A percentile compares a stretch with the other conserved stretches of the same genome.
These are phyloP conservation scores for Drosophila pseudoananassae DNA, from an alignment of 1,140 invertebrate species.

Conservation along the genomic window DNA sequence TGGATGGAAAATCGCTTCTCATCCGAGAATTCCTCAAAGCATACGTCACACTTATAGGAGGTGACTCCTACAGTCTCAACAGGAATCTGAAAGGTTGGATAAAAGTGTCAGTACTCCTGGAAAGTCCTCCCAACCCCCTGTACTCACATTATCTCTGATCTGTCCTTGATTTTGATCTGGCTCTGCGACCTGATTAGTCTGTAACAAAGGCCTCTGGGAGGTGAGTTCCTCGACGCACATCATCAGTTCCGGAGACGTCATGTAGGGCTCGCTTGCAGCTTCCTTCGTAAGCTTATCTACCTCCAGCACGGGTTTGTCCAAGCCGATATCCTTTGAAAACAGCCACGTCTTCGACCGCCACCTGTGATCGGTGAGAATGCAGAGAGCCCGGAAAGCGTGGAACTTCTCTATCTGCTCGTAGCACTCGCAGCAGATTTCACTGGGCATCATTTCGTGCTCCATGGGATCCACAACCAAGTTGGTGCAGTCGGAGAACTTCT, in stretches of 20 bases:
- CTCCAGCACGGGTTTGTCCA: background rate
- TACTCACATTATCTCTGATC: background rate
- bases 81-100: background rate
- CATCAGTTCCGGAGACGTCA: slow-evolving; percentile 7
- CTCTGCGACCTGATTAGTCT: background rate
- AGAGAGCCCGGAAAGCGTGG: slow-evolving; percentile 59
- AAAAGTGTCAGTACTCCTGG: background rate
- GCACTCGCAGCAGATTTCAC: slow-evolving; percentile 52
- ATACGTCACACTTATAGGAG: slow-evolving; percentile 50
- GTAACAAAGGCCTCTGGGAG: background rate
- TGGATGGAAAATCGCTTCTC: slow-evolving; percentile 44
- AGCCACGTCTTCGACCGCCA: slow-evolving; percentile 32
- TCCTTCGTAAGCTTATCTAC: background rate
- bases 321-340: too few species aligned
- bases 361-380: slow-evolving; percentile 46
- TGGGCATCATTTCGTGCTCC: slow-evolving; percentile 40
- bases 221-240: slow-evolving; percentile 7
- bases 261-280: too few species aligned
- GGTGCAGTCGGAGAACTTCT: slow-evolving; percentile 60
- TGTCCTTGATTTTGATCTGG: background rate
- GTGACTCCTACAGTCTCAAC: background rate
- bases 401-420: slow-evolving; percentile 51
- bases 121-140: background rate
- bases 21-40: slow-evolving; percentile 32
- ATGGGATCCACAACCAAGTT: slow-evolving; percentile 30